These are phyloP conservation scores for Ctenopoma kingsleyae DNA, from an alignment of 2,797 vertebrate genomes.

Conservation along the genomic window DNA sequence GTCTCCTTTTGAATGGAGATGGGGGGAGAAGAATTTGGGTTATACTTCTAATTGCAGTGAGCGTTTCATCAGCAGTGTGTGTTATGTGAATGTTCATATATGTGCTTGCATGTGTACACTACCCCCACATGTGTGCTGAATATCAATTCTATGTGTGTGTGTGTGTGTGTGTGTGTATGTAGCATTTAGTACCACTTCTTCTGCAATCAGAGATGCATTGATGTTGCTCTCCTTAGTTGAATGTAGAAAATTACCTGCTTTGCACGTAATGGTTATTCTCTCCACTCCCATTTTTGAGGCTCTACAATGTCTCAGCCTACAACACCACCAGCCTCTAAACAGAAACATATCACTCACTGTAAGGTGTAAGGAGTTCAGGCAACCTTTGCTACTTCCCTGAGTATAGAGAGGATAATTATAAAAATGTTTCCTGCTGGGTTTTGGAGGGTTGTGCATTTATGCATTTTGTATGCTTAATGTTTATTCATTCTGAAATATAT, in stretches of 20 bases:
- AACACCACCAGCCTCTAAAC: neutral
- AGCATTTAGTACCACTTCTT: slow-evolving; percentile 35
- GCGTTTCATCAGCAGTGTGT: slow-evolving; percentile 56
- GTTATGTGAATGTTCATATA: neutral
- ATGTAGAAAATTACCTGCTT: slow-evolving; percentile 59
- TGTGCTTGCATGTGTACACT: slow-evolving; percentile 1
- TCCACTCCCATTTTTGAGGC: slow-evolving; percentile 8
- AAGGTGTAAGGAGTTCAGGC: neutral
- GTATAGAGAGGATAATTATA: slow-evolving; percentile 3
- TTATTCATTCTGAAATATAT: slow-evolving; percentile 9
- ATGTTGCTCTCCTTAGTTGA: slow-evolving; percentile 49
- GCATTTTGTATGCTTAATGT: neutral
- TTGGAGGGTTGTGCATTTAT: neutral
- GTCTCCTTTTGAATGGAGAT: slow-evolving; percentile 9
- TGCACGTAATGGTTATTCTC: slow-evolving; percentile 38
- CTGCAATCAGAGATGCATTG: slow-evolving; percentile 66
- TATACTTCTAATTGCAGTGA: slow-evolving; percentile 44
- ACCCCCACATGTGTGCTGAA: slow-evolving; percentile 15
- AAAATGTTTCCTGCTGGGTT: neutral
- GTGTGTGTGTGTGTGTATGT: neutral
- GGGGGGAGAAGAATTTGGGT: slow-evolving; percentile 23
- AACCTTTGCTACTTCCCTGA: neutral
- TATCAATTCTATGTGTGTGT: neutral
- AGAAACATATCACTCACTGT: neutral
- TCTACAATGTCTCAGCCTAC: slow-evolving; percentile 1